Evolutionary conservation across 2,888 invertebrate genomes (phyloP).

Genomic region (Artemia sinica): DNA sequence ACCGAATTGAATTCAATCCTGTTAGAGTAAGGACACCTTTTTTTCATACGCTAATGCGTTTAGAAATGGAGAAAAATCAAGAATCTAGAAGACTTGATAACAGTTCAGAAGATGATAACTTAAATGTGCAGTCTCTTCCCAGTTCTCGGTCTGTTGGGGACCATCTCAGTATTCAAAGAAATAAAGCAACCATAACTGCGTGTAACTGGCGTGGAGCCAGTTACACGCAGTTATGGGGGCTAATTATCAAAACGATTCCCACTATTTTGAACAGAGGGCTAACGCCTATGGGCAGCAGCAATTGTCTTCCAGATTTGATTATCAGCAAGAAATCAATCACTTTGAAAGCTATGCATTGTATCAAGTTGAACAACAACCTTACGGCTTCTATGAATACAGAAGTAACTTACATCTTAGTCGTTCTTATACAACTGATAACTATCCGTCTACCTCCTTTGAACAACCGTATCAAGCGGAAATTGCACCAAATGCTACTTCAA

Average conservation of each 20-base stretch:
- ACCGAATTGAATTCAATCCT: slow-evolving; percentile 78
- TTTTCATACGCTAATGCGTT: slow-evolving; percentile 51
- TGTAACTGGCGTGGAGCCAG: too few species aligned
- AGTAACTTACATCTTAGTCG: neutral
- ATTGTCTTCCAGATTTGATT: neutral
- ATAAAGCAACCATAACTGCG: neutral
- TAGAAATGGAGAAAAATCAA: slow-evolving; percentile 11
- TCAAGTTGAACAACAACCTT: neutral
- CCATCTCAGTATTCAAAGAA: neutral
- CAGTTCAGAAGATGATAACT: neutral
- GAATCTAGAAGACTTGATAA: neutral
- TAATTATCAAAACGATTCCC: neutral
- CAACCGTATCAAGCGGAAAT: neutral
- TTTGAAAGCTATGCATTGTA: neutral
- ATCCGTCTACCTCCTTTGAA: neutral
- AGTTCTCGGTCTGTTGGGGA: neutral
- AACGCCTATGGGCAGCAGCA: neutral
- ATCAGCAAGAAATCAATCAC: neutral
- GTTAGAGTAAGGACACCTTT: slow-evolving; percentile 88
- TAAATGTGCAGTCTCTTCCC: neutral
- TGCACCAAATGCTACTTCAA: neutral
- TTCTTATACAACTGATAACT: neutral
- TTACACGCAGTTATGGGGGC: neutral
- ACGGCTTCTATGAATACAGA: neutral
- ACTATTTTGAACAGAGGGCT: neutral